Percentiles rank a stretch among this genome's conserved stretches.
These are phyloP conservation scores for Oceanodroma tethys DNA, from an alignment of 2,113 vertebrate genomes.

Conservation along the genomic window DNA sequence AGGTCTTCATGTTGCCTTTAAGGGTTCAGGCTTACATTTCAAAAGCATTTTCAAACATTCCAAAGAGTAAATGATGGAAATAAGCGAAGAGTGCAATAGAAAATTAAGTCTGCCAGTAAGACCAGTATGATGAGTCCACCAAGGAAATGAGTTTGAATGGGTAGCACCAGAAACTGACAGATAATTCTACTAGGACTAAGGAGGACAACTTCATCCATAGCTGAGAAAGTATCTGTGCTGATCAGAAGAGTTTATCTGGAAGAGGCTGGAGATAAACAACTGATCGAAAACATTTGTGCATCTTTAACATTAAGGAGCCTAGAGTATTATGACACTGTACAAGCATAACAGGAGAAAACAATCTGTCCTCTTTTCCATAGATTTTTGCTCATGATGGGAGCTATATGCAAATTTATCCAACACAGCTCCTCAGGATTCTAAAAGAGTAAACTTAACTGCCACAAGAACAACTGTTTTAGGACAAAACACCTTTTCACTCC, in stretches of 20 bases:
- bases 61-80: not conserved
- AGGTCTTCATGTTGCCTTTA: not conserved
- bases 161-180: not conserved
- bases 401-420: not conserved
- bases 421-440: not conserved
- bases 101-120: not conserved
- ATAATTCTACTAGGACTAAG: not conserved
- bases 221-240: not conserved
- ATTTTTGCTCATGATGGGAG: not conserved
- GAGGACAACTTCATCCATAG: not conserved
- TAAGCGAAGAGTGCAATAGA: not conserved
- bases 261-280: not conserved
- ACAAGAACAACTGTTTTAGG: not conserved
- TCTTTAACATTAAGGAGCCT: not conserved
- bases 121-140: not conserved
- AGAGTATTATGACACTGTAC: not conserved
- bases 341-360: not conserved
- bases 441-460: not conserved
- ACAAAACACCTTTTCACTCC: not conserved
- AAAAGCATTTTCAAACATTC: not conserved
- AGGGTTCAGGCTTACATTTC: not conserved
- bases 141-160: not conserved
- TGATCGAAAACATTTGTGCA: not conserved
- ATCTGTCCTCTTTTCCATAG: not conserved
- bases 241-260: not conserved